Base-by-base conservation (phyloP, 2,113 vertebrate species). In the Pseudopipra pipra region DNA sequence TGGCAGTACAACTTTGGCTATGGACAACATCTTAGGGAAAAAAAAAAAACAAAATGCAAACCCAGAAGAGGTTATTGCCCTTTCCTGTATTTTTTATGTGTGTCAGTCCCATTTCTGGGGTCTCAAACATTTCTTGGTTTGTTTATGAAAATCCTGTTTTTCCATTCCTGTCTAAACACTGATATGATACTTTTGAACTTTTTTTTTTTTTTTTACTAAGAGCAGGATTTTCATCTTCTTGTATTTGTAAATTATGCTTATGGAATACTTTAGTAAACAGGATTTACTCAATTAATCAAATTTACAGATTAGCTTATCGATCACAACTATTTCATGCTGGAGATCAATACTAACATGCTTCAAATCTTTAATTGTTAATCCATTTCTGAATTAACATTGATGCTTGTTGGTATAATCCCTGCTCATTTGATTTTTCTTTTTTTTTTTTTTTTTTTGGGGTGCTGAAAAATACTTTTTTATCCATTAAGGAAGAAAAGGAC, bases 251-350 rank as follows among this genome's bases (percentile, higher is more conserved):
- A 98, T 98, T 95, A 98, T 98, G 93, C 98, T 98, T 97, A 86
- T 97, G 93, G 95, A 93, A 88, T 93, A 93, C 97, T 98, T 97
- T 67, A 76, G 97, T 97, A 98, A 99, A 99, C 97, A 98, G 98
- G 99, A 99, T 99, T 99, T 98, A 81, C 96, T 96, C 97, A 98
- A 98, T 98, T 97, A 98, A 98, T 99, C 98, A 98, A 96, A 98
- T 99, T 99, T 99, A 96, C 98, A 98, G 98, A 99, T 99, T 98
- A 98, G 77, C 80, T 98, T 96, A 99, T 99, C 98, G 98, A 99
- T 99, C 98, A 97, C 87, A 93, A 94, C 90, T 97, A 82, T 97
- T 97, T 97, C 77, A 55, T 96, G 89, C 90, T 93, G 87, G 71
- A 97, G 98, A 98, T 99, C 99, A 98, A 99, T 99, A 97, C 98